Evolutionary conservation across 2,888 invertebrate species (phyloP).

Genomic region (Ectemnius cavifrons): DNA sequence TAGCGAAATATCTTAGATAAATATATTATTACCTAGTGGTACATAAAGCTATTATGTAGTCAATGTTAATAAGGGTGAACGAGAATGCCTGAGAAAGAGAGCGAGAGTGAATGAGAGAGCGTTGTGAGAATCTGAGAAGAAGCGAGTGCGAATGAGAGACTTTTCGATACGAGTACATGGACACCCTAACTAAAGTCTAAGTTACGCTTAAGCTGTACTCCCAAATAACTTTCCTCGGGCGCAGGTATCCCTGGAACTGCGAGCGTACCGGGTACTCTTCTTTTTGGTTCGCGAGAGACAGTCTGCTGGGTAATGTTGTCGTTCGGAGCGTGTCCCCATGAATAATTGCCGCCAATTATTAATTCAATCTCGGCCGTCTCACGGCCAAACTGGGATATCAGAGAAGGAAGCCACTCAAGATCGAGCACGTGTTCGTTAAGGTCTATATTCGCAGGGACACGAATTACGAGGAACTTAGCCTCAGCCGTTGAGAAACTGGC

Average conservation of each 20-base stretch:
- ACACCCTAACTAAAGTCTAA: conserved; percentile 37
- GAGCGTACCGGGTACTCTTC: conserved; percentile 11
- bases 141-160: not conserved
- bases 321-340: no score
- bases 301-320: not conserved
- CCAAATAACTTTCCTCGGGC: conserved; percentile 16
- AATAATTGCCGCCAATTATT: no score
- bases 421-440: no score
- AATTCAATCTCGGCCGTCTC: no score
- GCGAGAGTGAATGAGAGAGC: not conserved
- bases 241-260: not conserved
- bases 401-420: no score
- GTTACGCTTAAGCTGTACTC: conserved; percentile 40
- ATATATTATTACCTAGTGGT: conserved; percentile 46
- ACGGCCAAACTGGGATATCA: no score
- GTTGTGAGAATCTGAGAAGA: not conserved
- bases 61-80: conserved; percentile 45
- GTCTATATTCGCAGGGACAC: no score
- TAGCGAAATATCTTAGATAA: conserved; percentile 46
- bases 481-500: no score
- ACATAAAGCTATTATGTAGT: conserved; percentile 42
- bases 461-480: no score
- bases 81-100: not conserved
- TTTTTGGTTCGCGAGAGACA: conserved; percentile 6
- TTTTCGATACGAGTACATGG: conserved; percentile 14